These are phyloP conservation scores for Myiotriccus ornatus DNA, from an alignment of 2,797 vertebrate species.

Conservation along the genomic window DNA sequence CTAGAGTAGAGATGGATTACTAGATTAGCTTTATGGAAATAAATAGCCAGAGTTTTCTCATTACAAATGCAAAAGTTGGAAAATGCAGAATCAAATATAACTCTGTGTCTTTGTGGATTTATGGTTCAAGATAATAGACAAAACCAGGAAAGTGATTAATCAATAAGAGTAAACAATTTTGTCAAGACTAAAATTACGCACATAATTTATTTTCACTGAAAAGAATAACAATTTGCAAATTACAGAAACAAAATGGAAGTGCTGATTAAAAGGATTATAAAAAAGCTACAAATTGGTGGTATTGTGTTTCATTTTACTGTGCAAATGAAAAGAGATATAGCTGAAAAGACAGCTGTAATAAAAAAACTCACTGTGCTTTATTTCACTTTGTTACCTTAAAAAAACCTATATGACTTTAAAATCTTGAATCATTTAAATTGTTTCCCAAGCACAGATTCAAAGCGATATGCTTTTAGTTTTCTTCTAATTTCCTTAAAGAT, in stretches of 20 bases:
- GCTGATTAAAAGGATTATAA: slow-evolving; percentile 33
- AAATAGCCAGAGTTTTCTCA: slow-evolving; percentile 30
- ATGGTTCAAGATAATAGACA: neutral
- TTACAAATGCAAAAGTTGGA: slow-evolving; percentile 14
- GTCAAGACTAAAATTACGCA: neutral
- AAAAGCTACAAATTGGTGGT: neutral
- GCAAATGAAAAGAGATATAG: slow-evolving; percentile 24
- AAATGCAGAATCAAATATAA: neutral
- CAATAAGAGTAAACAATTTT: slow-evolving; percentile 34
- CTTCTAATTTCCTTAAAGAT: neutral
- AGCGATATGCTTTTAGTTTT: neutral
- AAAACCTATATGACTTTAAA: neutral
- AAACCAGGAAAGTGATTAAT: slow-evolving; percentile 6
- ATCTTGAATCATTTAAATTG: neutral
- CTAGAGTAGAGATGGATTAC: slow-evolving; percentile 32
- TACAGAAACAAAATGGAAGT: slow-evolving; percentile 21
- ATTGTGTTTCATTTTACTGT: slow-evolving; percentile 1
- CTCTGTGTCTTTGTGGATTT: neutral
- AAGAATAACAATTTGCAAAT: slow-evolving; percentile 22
- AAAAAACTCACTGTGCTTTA: neutral
- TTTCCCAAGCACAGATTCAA: neutral
- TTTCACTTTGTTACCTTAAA: slow-evolving; percentile 3
- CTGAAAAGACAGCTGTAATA: slow-evolving; percentile 1
- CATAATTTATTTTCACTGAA: slow-evolving; percentile 26
- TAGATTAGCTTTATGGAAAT: slow-evolving; percentile 28